Evolutionary conservation across 2,797 vertebrate species (phyloP).

Genomic region (Sebastes taczanowskii): DNA sequence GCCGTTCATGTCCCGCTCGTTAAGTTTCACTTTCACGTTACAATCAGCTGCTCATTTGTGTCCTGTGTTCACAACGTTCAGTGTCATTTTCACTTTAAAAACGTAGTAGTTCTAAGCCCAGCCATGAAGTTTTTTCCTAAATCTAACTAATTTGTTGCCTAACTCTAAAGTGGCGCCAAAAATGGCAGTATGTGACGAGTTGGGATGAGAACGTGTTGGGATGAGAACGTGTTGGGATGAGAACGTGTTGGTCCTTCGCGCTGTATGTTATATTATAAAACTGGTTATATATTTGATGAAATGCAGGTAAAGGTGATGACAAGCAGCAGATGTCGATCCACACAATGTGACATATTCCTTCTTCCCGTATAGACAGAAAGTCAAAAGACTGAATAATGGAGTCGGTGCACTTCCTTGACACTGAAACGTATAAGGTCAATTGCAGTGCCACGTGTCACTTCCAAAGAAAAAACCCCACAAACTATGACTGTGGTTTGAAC

Average conservation of each 20-base stretch:
- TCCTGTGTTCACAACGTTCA: too few species aligned
- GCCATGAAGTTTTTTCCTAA: too few species aligned
- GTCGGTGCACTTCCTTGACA: neutral
- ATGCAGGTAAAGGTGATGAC: neutral
- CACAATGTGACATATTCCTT: neutral
- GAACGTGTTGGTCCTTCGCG: neutral
- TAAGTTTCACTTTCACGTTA: too few species aligned
- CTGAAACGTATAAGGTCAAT: neutral
- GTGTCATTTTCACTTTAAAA: too few species aligned
- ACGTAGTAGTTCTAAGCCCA: too few species aligned
- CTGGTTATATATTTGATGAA: neutral
- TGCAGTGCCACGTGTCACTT: conserved; percentile 6
- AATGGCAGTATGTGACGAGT: too few species aligned
- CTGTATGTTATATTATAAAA: neutral
- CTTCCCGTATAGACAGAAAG: neutral
- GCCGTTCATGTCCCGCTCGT: too few species aligned
- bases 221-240: too few species aligned
- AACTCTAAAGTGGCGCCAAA: too few species aligned
- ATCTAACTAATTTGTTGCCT: too few species aligned
- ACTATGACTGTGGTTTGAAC: conserved; percentile 37
- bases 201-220: too few species aligned
- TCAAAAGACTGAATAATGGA: neutral
- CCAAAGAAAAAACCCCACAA: conserved; percentile 10
- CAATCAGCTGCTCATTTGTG: too few species aligned
- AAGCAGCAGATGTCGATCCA: neutral